Evolutionary conservation across 2,888 invertebrate species (phyloP), one percentile per base, ranked within the genome.

Genomic region (Leptarthrus brevirostris): DNA sequence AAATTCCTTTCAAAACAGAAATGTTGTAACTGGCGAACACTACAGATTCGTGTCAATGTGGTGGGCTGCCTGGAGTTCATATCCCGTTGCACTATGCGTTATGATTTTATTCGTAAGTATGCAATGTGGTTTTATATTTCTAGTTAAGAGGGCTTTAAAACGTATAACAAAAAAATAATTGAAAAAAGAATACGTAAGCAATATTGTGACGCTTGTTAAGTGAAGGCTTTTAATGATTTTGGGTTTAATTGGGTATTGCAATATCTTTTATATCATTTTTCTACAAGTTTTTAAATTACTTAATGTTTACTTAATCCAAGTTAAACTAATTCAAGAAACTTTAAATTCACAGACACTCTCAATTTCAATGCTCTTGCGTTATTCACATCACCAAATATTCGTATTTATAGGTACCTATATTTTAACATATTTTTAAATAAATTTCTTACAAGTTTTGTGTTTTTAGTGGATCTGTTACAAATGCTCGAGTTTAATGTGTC

Each of bases 301-400:
- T n/a, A n/a, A n/a, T n/a, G n/a, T n/a, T n/a, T n/a, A n/a, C n/a
- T n/a, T n/a, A n/a, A n/a, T n/a, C n/a, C n/a, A n/a, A n/a, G n/a
- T n/a, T n/a, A n/a, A n/a, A n/a, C n/a, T 54, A 47, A n/a, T 54
- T 40, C 8, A 72, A 10, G 3, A 8, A 58, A 47, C 6, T 24
- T 58, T 34, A 12, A 30, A 30, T 82, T 92, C 93, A 75, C 91
- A 99, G 98, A 99, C 98, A 26, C 93, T 98, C 78, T 96, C 97
- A 54, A 97, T 98, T 80, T 98, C 98, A 52, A 98, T 98, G 94
- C 87, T 99, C 79, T 88, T 99, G 79, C 91, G 98, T 66, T 99
- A 98, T 86, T 98, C 98, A 10, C 99, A 99, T 86, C 98, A 99
- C 85, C 99, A 99, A 87, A 98, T 99, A 82, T 98, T 99, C 87